These are phyloP conservation scores for Drosophila neotestacea DNA, from an alignment of 2,888 invertebrate genomes.

Conservation along the genomic window DNA sequence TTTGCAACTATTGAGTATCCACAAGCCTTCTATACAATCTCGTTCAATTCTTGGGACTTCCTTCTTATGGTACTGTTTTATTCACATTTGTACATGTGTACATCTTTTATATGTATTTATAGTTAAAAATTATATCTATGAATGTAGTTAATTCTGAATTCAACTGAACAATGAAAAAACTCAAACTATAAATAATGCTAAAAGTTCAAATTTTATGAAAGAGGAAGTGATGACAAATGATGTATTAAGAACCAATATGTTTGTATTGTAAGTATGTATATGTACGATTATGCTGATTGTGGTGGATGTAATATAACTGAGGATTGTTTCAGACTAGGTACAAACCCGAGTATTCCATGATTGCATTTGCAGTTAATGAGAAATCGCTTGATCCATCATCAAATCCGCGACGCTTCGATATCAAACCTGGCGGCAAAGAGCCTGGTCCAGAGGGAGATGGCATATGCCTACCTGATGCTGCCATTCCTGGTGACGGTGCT, in stretches of 20 bases:
- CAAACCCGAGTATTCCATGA: constrained; percentile 94
- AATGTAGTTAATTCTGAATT: constrained; percentile 28
- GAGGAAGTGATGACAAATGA: constrained; percentile 7
- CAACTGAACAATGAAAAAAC: constrained; percentile 33
- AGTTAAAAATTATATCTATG: constrained; percentile 28
- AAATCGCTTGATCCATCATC: constrained; percentile 94
- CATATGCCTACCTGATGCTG: constrained; percentile 89
- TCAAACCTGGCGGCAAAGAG: constrained; percentile 91
- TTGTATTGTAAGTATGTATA: constrained; percentile 31
- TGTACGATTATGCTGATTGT: constrained; percentile 51
- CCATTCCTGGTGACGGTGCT: constrained; percentile 93
- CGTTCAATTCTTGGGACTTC: no score
- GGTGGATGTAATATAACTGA: constrained; percentile 53
- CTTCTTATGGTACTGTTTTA: no score
- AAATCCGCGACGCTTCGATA: constrained; percentile 89
- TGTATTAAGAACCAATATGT: constrained; percentile 38
- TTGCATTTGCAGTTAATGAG: constrained; percentile 87
- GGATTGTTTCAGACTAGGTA: constrained; percentile 71
- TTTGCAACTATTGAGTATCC: no score
- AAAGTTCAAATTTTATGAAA: constrained; percentile 20
- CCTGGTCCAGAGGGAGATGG: constrained; percentile 94
- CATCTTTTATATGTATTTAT: not conserved
- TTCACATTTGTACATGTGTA: not conserved
- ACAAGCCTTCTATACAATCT: no score
- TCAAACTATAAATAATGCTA: not conserved